phyloP scores from a whole-genome alignment of 1,140 invertebrate species.

The Oryctes rhinoceros region DNA sequence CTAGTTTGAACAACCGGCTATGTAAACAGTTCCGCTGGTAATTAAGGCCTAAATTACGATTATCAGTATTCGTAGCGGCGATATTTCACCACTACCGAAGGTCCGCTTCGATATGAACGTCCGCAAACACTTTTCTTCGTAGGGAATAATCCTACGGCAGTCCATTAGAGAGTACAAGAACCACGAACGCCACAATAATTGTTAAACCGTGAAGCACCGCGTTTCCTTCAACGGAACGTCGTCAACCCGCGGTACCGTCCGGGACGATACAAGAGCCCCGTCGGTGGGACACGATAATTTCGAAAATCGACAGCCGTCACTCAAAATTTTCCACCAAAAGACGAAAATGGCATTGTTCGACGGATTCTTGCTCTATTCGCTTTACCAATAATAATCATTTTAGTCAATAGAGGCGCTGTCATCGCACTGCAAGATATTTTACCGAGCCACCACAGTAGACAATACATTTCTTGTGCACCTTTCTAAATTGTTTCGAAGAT shows the following conservation, averaged over 20 bases:
- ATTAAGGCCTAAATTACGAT: constrained; percentile 19
- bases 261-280: neutral
- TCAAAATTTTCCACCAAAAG: constrained; percentile 9
- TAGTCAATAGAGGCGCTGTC: constrained; percentile 43
- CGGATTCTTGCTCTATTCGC: constrained; percentile 36
- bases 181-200: constrained; percentile 27
- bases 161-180: neutral
- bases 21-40: constrained; percentile 39
- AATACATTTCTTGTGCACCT: constrained; percentile 37
- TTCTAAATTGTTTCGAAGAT: constrained; percentile 26
- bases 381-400: constrained; percentile 43
- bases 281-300: neutral
- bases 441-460: constrained; percentile 25
- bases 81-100: neutral
- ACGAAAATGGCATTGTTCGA: constrained; percentile 43
- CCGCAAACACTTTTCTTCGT: neutral
- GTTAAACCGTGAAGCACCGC: constrained; percentile 11
- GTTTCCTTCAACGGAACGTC: neutral
- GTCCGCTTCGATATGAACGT: neutral
- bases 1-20: constrained; percentile 39
- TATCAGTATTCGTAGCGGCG: neutral
- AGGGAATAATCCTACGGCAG: constrained; percentile 4
- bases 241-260: neutral
- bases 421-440: constrained; percentile 40
- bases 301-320: constrained; percentile 23